Base-by-base conservation (phyloP, 2,797 vertebrate genomes). In the Parauchenoglanis ngamensis region DNA sequence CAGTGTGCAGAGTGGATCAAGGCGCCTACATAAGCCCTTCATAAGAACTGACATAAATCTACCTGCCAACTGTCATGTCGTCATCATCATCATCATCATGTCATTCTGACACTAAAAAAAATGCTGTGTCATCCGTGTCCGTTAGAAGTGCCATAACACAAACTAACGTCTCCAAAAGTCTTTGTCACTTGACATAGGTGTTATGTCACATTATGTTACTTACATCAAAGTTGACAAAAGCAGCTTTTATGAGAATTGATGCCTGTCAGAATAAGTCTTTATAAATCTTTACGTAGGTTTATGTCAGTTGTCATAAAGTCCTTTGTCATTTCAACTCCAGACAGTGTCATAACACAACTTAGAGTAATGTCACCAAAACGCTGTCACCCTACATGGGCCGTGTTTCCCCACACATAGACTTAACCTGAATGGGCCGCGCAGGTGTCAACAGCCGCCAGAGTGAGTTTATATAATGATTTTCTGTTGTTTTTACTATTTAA, bases 51-150 rank as follows among this genome's bases (percentile, higher is more conserved):
- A 35, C 4, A 12, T 12, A 44, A 31, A 31, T 17, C n/a, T 77
- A 56, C 17, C 17, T 77, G 6, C 19, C 75, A 54, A 54, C 15
- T 54, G 40, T 25, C 35, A 70, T 13, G 35, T 35, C 31, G 19
- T 19, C 40, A 72, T 72, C 35, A 40, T 89, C 82, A 35, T 52
- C 86, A 89, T 89, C 82, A 35, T 65, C 90, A 54, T 35, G 17
- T 76, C 25, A 78, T 56, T 17, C n/a, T 31, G 2, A 56, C 15
- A 77, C 11, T 3, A 56, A 5, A 52, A 52, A 5, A 79, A 15
- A 11, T 40, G 28, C 54, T 49, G 23, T n/a, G 0, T 57, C 3
- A 40, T 40, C 40, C 40, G 40, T 40, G 40, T 40, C 40, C 40
- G 40, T 40, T 40, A 40, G 40, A 40, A n/a, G 6, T 52, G 6